A percentile compares a stretch with the other conserved stretches of the same genome.
Conservation (phyloP, 2,113 vertebrate species). For the Podocnemis expansa region DNA sequence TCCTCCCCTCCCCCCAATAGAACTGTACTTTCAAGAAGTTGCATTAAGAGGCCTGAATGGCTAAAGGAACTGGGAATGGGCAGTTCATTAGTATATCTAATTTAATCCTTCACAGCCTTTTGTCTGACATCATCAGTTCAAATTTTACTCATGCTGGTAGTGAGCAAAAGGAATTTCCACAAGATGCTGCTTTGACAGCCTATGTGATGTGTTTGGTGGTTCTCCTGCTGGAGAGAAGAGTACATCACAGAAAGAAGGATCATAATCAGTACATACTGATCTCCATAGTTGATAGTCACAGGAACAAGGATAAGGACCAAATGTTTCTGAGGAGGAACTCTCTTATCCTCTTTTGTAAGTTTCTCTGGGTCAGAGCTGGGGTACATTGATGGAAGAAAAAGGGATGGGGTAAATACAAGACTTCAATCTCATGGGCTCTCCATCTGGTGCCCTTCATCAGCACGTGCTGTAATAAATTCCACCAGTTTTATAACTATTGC, state of each 20-base stretch:
- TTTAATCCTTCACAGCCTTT: neutral
- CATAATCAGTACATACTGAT: neutral
- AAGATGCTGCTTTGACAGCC: neutral
- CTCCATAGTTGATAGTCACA: rapidly evolving
- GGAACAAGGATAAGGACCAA: rapidly evolving
- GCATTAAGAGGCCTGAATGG: neutral
- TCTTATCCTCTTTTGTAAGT: neutral
- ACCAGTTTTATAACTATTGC: neutral
- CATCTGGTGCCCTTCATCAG: neutral
- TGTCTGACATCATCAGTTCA: too few relatives aligned
- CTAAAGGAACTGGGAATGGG: neutral
- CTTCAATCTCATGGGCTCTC: neutral
- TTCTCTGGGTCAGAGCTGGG: neutral
- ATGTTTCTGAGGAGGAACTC: rapidly evolving
- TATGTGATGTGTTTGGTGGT: neutral
- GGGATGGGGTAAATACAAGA: neutral
- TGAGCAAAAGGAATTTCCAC: rapidly evolving
- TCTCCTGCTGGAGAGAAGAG: neutral
- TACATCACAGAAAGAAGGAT: neutral
- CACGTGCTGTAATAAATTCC: neutral
- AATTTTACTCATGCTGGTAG: rapidly evolving
- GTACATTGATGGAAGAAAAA: neutral
- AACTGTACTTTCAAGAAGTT: neutral
- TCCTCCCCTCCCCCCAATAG: too few relatives aligned
- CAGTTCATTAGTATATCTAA: rapidly evolving